Evolutionary conservation across 2,113 vertebrate genomes (phyloP), one percentile per base, ranked within the genome.

Genomic region (Euleptes europaea): DNA sequence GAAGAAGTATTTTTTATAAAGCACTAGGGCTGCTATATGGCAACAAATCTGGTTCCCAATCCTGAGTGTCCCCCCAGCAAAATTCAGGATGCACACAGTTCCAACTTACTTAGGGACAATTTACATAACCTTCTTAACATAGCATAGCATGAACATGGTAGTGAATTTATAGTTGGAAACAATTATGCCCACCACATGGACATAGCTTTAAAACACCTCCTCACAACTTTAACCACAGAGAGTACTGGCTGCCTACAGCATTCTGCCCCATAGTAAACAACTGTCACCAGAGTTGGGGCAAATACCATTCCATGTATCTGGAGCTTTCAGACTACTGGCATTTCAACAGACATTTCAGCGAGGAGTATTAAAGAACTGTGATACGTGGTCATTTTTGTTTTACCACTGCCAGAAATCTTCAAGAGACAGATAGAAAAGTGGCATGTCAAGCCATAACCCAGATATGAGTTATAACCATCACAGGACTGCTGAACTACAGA

Each of bases 21-120:
- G 69, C 94, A 91, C 90, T 84, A 92, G 0, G n/a, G 92, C 73
- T 86, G 88, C 84, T 28, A 80, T 88, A 90, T 86, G 51, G 60
- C 82, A 93, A 89, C 84, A 93, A 60, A 90, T 77, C 89, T 26
- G 75, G 72, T 88, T 86, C 60, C 86, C 86, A 88, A 89, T 89
- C 89, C 78, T 1, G 0, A 70, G 57, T 21, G 60, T 76, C 75
- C 67, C 88, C 51, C 83, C 84, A n/a, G 66, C 51, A 13, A 91
- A 89, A 89, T 86, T 91, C 73, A 89, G 83, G 49, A 84, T 84
- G 82, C 49, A 40, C 31, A 88, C 87, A 83, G 75, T 19, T 89
- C 80, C 26, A 63, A 65, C 38, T 75, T 72, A 17, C 57, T 57
- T 40, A 78, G 35, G 49, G 65, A 12, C 26, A 63, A 9, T 60